Evolutionary conservation across 2,113 vertebrate genomes (phyloP).

Genomic region (Onychostruthus taczanowskii): DNA sequence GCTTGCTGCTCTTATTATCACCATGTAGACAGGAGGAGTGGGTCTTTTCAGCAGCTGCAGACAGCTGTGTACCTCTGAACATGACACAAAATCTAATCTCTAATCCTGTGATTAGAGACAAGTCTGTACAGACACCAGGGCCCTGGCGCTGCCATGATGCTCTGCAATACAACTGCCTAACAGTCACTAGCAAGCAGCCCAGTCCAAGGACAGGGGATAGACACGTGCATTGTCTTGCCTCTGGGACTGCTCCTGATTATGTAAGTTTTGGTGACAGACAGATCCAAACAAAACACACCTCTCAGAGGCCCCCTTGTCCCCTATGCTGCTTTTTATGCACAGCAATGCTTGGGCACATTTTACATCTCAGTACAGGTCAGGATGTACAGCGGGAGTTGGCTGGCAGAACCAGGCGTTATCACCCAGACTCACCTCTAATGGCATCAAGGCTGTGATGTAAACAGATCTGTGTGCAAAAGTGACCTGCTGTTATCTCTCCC

Average conservation of each 20-base stretch:
- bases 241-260: background rate
- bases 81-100: no score
- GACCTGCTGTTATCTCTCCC: background rate
- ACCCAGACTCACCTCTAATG: background rate
- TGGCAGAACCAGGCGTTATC: background rate
- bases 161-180: background rate
- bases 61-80: background rate
- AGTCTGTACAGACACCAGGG: background rate
- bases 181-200: background rate
- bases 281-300: background rate
- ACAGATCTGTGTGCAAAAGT: background rate
- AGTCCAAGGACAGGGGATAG: background rate
- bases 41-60: background rate
- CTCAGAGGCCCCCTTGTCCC: background rate
- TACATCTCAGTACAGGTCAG: background rate
- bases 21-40: background rate
- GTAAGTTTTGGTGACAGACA: background rate
- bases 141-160: background rate
- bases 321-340: background rate
- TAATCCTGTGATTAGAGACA: background rate
- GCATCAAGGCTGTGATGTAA: background rate
- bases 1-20: background rate
- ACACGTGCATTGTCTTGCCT: background rate
- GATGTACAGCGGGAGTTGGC: background rate
- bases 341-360: background rate